A percentile compares a stretch with the other conserved stretches of the same genome.
Evolutionary conservation across 2,888 invertebrate genomes (phyloP).

Genomic region (Sepioteuthis lessoniana): DNA sequence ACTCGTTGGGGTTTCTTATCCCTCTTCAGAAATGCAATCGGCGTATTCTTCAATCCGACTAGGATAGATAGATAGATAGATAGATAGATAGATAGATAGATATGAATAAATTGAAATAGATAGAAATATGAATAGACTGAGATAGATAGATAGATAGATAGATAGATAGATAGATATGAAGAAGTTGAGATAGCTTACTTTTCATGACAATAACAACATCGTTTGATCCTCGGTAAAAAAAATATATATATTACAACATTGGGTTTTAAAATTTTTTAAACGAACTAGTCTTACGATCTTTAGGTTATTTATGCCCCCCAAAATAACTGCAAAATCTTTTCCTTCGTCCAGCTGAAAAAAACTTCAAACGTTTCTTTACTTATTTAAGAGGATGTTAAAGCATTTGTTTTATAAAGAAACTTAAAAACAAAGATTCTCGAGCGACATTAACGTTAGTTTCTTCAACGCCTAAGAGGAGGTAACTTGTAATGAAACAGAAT

Average conservation of each 20-base stretch:
- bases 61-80: no score
- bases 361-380: not conserved
- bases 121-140: no score
- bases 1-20: no score
- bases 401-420: not conserved
- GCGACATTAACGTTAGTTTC: not conserved
- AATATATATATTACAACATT: not conserved
- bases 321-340: not conserved
- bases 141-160: no score
- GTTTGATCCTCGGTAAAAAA: no score
- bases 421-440: not conserved
- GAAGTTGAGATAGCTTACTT: not conserved
- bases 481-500: not conserved
- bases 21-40: no score
- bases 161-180: no score
- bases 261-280: not conserved
- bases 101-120: no score
- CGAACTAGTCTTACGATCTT: not conserved
- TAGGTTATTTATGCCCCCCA: not conserved
- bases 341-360: not conserved
- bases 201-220: not conserved
- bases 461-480: not conserved
- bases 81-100: no score
- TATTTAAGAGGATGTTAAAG: not conserved
- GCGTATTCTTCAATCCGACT: no score